Evolutionary conservation across 2,113 vertebrate species (phyloP), one percentile per base, ranked within the genome.

Genomic region (Colinus virginianus): DNA sequence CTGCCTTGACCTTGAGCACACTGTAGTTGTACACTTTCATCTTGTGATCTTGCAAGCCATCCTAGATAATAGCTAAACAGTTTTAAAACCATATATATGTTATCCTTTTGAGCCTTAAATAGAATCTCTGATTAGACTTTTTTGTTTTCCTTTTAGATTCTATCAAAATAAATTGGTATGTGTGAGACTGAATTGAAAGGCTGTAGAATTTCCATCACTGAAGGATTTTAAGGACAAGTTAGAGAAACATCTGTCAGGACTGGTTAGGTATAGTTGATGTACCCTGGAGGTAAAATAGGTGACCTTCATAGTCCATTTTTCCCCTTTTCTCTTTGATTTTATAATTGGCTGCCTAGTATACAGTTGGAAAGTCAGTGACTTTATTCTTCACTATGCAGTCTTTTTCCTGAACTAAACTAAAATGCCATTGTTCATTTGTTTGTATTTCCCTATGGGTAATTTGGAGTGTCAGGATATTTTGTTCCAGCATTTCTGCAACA

Each of bases 351-450:
- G 40, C 46, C 59, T 34, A 59, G 56, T 87, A 69, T 67, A 42
- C 10, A 70, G 19, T 40, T 61, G 56, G 25, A 70, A 85, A 91
- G 42, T 49, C 75, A 63, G 32, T 7, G 1, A 70, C 25, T 90
- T 87, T 59, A 70, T 83, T 88, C 9, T 83, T 74, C 38, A 22
- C 9, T 74, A 55, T 64, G 58, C 86, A 86, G 21, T 45, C 3
- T 68, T 88, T 21, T 81, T 90, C 55, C 82, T 43, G 53, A 87
- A 61, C 36, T 10, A 82, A 84, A 79, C 43, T 58, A 53, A 94
- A 96, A 76, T 90, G 87, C 66, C 87, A 72, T 36, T 78, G 42
- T 68, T 93, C 43, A 64, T 94, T 90, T 78, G 43, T 81, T 93
- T 94, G 12, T 49, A 78, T 78, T 89, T 61, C 53, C 55, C 0